Conservation (phyloP, 2,797 vertebrate genomes). For the Denticeps clupeoides region DNA sequence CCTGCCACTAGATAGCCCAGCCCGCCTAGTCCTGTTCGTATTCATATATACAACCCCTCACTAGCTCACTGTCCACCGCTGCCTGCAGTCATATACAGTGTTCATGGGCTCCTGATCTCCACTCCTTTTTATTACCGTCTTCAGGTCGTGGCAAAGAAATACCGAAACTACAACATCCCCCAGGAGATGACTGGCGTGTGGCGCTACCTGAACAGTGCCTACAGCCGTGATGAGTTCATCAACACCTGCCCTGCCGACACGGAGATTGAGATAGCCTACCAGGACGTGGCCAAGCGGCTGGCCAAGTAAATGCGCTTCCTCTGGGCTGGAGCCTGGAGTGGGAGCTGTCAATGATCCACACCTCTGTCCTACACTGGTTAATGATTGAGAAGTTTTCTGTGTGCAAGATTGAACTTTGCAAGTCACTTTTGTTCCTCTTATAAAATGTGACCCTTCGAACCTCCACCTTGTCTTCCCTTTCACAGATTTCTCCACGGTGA, state of each 20-base stretch:
- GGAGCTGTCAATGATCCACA: constrained; percentile 10
- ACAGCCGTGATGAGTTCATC: constrained; percentile 81
- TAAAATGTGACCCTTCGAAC: neutral
- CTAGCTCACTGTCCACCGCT: too few species aligned
- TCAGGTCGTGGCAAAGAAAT: constrained; percentile 89
- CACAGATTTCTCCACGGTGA: neutral
- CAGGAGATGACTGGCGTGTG: constrained; percentile 77
- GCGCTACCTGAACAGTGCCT: constrained; percentile 84
- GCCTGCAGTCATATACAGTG: too few species aligned
- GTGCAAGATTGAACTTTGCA: too few species aligned
- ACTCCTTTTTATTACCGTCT: too few species aligned
- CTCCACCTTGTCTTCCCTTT: neutral
- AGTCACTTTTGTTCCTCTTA: too few species aligned
- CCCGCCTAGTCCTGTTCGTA: too few species aligned
- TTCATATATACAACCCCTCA: too few species aligned
- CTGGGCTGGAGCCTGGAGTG: neutral
- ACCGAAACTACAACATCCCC: constrained; percentile 86
- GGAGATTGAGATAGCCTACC: constrained; percentile 87
- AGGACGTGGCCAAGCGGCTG: constrained; percentile 81
- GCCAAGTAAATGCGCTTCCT: constrained; percentile 53
- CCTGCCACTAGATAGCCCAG: too few species aligned
- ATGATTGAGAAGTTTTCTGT: too few species aligned
- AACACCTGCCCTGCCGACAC: constrained; percentile 86
- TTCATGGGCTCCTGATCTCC: too few species aligned
- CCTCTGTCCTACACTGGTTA: neutral